A percentile compares a stretch with the other conserved stretches of the same genome.
These are phyloP conservation scores for Spizella passerina DNA, from an alignment of 2,797 vertebrate species.

Conservation along the genomic window DNA sequence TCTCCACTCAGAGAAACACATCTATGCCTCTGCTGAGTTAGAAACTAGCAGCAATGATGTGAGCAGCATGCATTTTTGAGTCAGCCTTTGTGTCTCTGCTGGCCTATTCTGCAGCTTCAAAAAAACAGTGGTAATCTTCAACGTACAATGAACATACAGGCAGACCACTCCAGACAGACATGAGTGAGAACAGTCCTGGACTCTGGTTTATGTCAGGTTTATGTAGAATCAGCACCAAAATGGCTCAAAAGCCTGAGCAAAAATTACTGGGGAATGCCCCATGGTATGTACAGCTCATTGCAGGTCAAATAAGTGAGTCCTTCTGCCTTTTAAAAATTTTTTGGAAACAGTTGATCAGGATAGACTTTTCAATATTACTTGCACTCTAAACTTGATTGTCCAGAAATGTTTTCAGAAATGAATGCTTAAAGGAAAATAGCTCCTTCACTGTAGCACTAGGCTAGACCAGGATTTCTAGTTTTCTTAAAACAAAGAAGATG, in stretches of 20 bases:
- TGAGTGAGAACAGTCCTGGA: neutral
- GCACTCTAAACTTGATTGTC: neutral
- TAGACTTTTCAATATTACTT: neutral
- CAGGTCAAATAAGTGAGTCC: neutral
- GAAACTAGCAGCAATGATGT: neutral
- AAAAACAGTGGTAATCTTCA: neutral
- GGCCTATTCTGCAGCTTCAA: neutral
- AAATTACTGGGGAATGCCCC: neutral
- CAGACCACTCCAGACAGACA: neutral
- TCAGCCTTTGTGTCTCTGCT: neutral
- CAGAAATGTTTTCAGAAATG: neutral
- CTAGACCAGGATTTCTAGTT: neutral
- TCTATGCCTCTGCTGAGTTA: neutral
- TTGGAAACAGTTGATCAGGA: neutral
- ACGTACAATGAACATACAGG: rapidly evolving
- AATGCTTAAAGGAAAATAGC: neutral
- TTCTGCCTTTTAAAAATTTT: neutral
- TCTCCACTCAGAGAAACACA: neutral
- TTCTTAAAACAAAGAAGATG: neutral
- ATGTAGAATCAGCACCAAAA: neutral
- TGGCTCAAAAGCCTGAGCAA: neutral
- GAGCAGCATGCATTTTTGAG: neutral
- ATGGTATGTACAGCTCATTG: neutral
- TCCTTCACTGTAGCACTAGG: neutral
- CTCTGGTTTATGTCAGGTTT: neutral